These are phyloP conservation scores for Stigmatopora nigra DNA, from an alignment of 2,113 vertebrate genomes.

Conservation along the genomic window DNA sequence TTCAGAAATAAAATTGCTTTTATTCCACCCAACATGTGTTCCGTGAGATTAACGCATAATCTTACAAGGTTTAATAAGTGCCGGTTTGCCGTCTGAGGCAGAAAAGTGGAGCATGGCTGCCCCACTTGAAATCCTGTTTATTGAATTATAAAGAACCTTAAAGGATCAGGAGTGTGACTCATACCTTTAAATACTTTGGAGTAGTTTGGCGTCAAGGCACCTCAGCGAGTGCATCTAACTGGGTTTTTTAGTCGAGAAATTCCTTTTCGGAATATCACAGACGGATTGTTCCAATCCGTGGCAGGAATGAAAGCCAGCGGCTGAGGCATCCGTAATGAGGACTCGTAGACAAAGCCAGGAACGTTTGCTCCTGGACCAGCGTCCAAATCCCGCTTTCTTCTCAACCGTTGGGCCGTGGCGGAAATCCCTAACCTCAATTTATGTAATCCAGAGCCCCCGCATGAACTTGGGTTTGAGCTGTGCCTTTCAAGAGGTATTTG, in stretches of 20 bases:
- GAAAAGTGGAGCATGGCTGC: conserved; percentile 63
- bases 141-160: conserved; percentile 84
- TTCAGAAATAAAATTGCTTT: conserved; percentile 88
- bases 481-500: conserved; percentile 73
- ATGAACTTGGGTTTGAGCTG: conserved; percentile 63
- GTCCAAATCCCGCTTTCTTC: conserved; percentile 34
- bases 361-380: conserved; percentile 20
- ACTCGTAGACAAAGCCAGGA: conserved; percentile 16
- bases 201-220: conserved; percentile 64
- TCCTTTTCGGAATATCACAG: conserved; percentile 23
- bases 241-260: conserved; percentile 36
- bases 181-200: conserved; percentile 68
- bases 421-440: conserved; percentile 64
- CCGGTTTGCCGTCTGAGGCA: conserved; percentile 62
- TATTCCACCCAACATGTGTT: conserved; percentile 88
- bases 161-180: conserved; percentile 72
- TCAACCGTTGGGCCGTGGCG: conserved; percentile 51
- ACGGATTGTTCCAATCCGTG: conserved; percentile 7
- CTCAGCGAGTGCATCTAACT: conserved; percentile 33
- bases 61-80: conserved; percentile 71
- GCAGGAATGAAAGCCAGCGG: conserved; percentile 2
- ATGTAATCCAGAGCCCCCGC: conserved; percentile 65
- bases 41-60: conserved; percentile 81
- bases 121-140: conserved; percentile 75
- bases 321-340: conserved; percentile 17